A percentile compares a stretch with the other conserved stretches of the same genome.
Conservation (phyloP, 2,113 vertebrate genomes). For the Menidia beryllina region DNA sequence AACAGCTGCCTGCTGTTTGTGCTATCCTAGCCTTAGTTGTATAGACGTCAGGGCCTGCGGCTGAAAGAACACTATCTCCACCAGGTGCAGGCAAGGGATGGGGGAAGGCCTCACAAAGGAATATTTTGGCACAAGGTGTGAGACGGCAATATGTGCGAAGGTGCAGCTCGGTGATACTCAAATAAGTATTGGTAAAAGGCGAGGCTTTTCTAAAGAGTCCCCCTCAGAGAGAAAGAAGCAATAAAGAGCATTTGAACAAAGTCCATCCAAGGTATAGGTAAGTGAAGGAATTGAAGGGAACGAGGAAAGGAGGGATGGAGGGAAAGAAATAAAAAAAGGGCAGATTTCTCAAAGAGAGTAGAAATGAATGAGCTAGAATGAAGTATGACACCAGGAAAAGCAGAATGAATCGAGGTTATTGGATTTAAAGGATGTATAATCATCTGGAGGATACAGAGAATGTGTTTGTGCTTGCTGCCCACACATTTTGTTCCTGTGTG, state of each 20-base stretch:
- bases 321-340: slow-evolving; percentile 39
- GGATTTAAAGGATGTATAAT: slow-evolving; percentile 77
- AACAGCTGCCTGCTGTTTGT: slow-evolving; percentile 78
- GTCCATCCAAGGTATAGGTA: slow-evolving; percentile 27
- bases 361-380: slow-evolving; percentile 60
- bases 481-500: slow-evolving; percentile 68
- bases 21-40: slow-evolving; percentile 72
- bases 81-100: slow-evolving; percentile 77
- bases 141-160: slow-evolving; percentile 77
- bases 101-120: slow-evolving; percentile 75
- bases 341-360: slow-evolving; percentile 51
- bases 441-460: slow-evolving; percentile 70
- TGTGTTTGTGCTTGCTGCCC: slow-evolving; percentile 74
- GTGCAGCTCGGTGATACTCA: slow-evolving; percentile 80
- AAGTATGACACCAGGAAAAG: slow-evolving; percentile 56
- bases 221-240: slow-evolving; percentile 54
- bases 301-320: slow-evolving; percentile 27
- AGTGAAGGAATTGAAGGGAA: slow-evolving; percentile 15
- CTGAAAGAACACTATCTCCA: slow-evolving; percentile 77
- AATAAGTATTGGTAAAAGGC: slow-evolving; percentile 70
- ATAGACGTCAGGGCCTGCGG: slow-evolving; percentile 76
- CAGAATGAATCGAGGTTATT: slow-evolving; percentile 76
- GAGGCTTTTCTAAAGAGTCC: slow-evolving; percentile 62
- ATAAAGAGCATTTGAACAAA: slow-evolving; percentile 50
- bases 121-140: slow-evolving; percentile 78